A percentile compares a stretch with the other conserved stretches of the same genome.
Conservation (phyloP, 2,113 vertebrate species). For the Malurus melanocephalus region DNA sequence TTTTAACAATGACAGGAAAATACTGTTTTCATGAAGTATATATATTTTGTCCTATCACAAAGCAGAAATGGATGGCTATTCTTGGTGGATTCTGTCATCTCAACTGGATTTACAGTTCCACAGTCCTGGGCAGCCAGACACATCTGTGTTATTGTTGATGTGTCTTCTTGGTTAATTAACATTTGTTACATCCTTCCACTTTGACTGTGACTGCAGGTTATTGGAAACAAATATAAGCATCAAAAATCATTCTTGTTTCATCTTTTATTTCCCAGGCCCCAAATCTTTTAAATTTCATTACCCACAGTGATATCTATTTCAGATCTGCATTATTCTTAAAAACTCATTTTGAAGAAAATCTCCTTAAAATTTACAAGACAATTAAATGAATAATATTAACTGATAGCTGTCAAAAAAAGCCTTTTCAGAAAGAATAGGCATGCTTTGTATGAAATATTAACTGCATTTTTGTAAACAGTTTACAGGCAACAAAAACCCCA, state of each 20-base stretch:
- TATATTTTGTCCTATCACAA: background rate
- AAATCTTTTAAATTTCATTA: background rate
- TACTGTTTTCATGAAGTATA: background rate
- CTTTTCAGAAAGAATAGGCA: background rate
- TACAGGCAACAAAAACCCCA: fast-evolving
- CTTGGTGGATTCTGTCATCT: background rate
- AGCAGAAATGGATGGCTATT: background rate
- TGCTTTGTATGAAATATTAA: background rate
- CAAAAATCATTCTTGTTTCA: background rate
- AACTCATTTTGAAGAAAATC: background rate
- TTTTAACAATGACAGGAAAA: background rate
- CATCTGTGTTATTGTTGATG: background rate
- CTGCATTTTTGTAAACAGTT: background rate
- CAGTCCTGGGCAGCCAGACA: background rate
- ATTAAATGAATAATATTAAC: background rate
- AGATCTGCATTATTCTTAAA: background rate
- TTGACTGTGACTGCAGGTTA: background rate
- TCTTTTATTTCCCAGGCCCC: background rate
- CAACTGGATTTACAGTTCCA: background rate
- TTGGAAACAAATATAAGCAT: background rate
- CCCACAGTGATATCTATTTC: background rate
- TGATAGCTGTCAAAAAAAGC: background rate
- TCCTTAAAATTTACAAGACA: background rate
- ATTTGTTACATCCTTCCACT: background rate
- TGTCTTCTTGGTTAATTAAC: background rate